Evolutionary conservation across 2,888 invertebrate genomes (phyloP).

Genomic region (Eledona agricola): DNA sequence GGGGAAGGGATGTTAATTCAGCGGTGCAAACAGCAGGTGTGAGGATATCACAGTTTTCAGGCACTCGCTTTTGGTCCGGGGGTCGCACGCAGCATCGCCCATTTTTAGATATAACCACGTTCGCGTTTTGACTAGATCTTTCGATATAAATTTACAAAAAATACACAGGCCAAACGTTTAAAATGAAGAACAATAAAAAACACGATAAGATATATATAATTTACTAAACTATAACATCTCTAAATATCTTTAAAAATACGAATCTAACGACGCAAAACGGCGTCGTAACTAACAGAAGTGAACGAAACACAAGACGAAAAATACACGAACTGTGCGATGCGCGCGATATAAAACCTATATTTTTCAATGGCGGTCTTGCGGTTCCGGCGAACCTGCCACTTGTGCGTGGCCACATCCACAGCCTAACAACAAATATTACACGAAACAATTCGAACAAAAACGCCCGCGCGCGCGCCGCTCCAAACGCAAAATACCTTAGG

Average conservation of each 20-base stretch:
- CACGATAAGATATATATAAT: too few species aligned
- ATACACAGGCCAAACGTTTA: not conserved
- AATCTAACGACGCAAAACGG: too few species aligned
- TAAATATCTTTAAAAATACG: not conserved
- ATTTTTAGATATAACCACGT: conserved; percentile 41
- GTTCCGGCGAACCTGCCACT: too few species aligned
- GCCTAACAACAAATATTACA: conserved; percentile 44
- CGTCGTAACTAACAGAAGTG: too few species aligned
- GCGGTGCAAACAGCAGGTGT: conserved; percentile 57
- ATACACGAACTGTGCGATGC: too few species aligned
- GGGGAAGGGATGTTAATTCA: conserved; percentile 46
- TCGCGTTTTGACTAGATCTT: conserved; percentile 57
- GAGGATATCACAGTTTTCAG: conserved; percentile 63
- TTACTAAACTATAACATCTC: not conserved
- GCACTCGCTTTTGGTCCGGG: conserved; percentile 62
- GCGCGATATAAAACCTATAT: too few species aligned
- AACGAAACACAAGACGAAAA: too few species aligned
- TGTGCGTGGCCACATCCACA: conserved; percentile 28
- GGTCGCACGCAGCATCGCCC: conserved; percentile 54
- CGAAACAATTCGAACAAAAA: conserved; percentile 40
- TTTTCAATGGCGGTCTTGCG: too few species aligned
- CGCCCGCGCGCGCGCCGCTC: too few species aligned
- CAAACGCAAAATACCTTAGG: conserved; percentile 63
- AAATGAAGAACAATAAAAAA: not conserved
- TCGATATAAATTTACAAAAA: conserved; percentile 1